phyloP scores from a whole-genome alignment of 2,113 vertebrate genomes.

The Callipepla californica region DNA sequence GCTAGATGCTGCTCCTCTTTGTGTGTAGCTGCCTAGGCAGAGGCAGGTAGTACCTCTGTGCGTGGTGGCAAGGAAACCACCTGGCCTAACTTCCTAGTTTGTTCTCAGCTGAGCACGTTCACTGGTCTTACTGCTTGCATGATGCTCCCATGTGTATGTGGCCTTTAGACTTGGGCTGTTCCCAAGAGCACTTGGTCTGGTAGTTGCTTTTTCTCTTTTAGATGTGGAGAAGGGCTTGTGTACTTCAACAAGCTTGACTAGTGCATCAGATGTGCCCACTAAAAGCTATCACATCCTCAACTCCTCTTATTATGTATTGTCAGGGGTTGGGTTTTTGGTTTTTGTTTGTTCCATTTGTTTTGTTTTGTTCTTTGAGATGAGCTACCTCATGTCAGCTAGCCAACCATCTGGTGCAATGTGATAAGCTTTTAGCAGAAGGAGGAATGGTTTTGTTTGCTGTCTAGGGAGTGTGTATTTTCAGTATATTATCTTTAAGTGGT shows the following conservation, averaged over 20 bases:
- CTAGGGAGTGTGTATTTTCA: background rate
- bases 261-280: background rate
- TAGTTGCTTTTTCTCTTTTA: background rate
- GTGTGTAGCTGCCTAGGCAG: background rate
- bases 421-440: background rate
- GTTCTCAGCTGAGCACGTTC: background rate
- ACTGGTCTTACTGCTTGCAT: no score
- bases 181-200: accelerated
- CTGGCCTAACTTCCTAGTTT: background rate
- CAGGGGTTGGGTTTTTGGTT: no score
- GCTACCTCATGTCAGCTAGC: background rate
- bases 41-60: accelerated
- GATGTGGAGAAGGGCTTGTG: background rate
- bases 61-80: accelerated
- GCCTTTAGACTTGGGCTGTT: background rate
- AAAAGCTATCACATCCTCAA: background rate
- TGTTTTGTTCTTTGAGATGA: background rate
- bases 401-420: background rate
- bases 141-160: background rate
- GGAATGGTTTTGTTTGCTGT: background rate
- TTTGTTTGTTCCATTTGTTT: background rate
- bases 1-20: background rate
- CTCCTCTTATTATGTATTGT: background rate
- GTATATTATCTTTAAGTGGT: background rate
- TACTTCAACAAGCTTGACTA: background rate